Conservation (phyloP, 2,113 vertebrate genomes). For the Phodopus roborovskii region DNA sequence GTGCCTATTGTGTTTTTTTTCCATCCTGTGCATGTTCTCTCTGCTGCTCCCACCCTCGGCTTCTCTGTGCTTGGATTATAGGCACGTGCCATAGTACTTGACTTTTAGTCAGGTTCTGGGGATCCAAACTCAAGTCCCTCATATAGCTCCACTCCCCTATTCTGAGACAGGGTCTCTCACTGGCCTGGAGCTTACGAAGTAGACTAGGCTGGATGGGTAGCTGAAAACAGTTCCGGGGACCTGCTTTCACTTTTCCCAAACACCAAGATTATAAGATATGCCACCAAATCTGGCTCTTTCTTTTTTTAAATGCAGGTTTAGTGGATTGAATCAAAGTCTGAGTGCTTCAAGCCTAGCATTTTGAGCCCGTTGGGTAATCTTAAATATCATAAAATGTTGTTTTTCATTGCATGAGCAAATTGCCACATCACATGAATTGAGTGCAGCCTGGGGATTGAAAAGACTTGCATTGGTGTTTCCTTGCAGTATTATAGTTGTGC, state of each 20-base stretch:
- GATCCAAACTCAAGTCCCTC: background rate
- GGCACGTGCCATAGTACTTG: background rate
- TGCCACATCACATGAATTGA: background rate
- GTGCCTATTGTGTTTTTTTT: background rate
- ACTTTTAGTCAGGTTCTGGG: background rate
- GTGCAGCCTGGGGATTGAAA: background rate
- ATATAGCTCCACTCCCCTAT: background rate
- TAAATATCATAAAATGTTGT: constrained; percentile 37
- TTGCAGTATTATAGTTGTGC: constrained; percentile 24
- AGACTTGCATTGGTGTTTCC: background rate
- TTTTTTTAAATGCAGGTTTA: background rate
- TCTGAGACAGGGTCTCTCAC: background rate
- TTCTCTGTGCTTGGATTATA: background rate
- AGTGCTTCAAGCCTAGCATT: background rate
- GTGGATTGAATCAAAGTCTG: background rate
- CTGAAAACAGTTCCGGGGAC: too few species aligned
- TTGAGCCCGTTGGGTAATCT: background rate
- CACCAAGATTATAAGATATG: background rate
- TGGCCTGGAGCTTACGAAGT: background rate
- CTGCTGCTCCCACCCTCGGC: too few species aligned
- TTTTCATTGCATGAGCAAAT: constrained; percentile 2
- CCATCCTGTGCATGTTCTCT: background rate
- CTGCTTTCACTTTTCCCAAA: background rate
- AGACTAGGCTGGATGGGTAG: background rate
- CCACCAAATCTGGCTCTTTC: background rate